phyloP scores from a whole-genome alignment of 2,797 vertebrate genomes.

The Dipus sagitta region DNA sequence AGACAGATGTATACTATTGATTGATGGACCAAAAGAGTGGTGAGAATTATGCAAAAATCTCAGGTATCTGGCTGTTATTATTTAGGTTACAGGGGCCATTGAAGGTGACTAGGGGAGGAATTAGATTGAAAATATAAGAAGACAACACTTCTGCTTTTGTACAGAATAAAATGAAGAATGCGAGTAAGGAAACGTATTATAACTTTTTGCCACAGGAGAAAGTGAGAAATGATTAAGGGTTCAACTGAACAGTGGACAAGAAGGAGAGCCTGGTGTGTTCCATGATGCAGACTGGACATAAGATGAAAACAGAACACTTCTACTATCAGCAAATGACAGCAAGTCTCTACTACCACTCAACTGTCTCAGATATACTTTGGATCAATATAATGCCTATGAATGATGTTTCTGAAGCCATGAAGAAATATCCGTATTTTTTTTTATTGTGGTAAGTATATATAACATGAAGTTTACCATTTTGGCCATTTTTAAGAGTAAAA shows the following conservation, averaged over 20 bases:
- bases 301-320: background rate
- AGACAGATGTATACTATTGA: background rate
- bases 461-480: background rate
- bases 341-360: background rate
- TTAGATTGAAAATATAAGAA: background rate
- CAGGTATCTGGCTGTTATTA: background rate
- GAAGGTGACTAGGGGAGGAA: background rate
- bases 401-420: background rate
- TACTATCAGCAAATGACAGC: background rate
- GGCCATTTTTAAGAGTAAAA: background rate
- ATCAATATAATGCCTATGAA: background rate
- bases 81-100: background rate
- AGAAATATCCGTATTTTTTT: background rate
- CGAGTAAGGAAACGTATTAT: background rate
- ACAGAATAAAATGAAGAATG: background rate
- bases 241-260: background rate
- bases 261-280: background rate
- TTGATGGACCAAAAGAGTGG: background rate
- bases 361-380: background rate
- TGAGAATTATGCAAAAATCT: background rate
- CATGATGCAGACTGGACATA: background rate
- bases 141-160: background rate
- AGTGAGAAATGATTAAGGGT: background rate
- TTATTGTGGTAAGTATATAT: background rate
- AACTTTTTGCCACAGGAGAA: background rate